Evolutionary conservation across 2,113 vertebrate genomes (phyloP).

Genomic region (Acanthochromis polyacanthus): DNA sequence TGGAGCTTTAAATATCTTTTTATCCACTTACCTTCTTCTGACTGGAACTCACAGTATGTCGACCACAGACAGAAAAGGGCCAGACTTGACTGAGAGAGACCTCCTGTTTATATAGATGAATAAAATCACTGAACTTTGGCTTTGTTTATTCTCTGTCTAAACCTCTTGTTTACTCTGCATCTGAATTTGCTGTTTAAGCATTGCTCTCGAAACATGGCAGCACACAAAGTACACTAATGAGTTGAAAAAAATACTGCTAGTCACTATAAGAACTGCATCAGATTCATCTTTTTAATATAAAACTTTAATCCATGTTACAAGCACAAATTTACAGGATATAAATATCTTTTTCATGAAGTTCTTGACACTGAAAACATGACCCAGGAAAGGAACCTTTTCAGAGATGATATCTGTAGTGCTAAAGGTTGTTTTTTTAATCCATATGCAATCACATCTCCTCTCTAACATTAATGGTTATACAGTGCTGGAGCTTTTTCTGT

Average conservation of each 20-base stretch:
- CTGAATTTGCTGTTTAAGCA: conserved; percentile 54
- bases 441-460: too few species aligned
- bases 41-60: neutral
- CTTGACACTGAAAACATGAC: too few species aligned
- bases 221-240: neutral
- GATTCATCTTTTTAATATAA: neutral
- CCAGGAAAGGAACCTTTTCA: too few species aligned
- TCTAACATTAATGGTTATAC: too few species aligned
- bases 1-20: neutral
- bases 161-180: conserved; percentile 39
- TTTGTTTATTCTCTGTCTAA: conserved; percentile 58
- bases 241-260: neutral
- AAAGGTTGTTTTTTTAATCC: too few species aligned
- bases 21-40: conserved; percentile 47
- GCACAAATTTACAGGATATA: neutral
- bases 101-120: conserved; percentile 20
- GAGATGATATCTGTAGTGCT: too few species aligned
- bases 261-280: neutral
- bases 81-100: conserved; percentile 6
- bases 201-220: conserved; percentile 21
- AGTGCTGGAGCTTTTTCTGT: too few species aligned
- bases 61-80: conserved; percentile 12
- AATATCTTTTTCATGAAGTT: too few species aligned
- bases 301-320: conserved; percentile 1
- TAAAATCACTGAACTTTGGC: conserved; percentile 65